These are phyloP conservation scores for Clarias magur DNA, from an alignment of 2,113 vertebrate species.

Conservation along the genomic window DNA sequence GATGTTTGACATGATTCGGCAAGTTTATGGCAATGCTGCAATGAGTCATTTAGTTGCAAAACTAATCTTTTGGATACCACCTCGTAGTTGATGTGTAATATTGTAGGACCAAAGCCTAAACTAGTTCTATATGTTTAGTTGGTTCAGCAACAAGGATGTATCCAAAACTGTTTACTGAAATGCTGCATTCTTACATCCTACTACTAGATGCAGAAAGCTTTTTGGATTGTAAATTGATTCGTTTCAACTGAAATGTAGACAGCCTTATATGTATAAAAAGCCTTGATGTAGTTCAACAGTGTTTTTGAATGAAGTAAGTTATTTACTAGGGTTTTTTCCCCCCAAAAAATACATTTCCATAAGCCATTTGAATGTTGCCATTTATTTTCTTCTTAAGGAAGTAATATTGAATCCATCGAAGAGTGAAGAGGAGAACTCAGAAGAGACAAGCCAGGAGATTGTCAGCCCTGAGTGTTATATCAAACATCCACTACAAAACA, in stretches of 20 bases:
- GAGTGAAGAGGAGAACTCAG: conserved; percentile 84
- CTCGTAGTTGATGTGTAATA: too few species aligned
- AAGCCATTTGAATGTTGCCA: neutral
- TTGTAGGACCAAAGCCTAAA: neutral
- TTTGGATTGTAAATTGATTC: neutral
- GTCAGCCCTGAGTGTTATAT: conserved; percentile 93
- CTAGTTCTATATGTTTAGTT: neutral
- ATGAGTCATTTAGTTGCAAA: too few species aligned
- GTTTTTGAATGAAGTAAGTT: neutral
- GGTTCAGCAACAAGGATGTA: neutral
- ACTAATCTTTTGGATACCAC: too few species aligned
- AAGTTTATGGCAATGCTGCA: too few species aligned
- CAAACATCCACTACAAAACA: conserved; percentile 98
- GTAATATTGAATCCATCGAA: conserved; percentile 79
- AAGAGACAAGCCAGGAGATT: conserved; percentile 85
- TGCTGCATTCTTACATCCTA: too few species aligned
- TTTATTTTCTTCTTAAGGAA: conserved; percentile 74
- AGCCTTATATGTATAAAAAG: neutral
- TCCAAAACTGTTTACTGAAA: neutral
- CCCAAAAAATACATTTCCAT: neutral
- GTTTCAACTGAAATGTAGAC: neutral
- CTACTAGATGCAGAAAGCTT: neutral
- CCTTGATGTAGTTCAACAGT: neutral
- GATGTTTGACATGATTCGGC: too few species aligned
- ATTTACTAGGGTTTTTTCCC: neutral